Percentiles rank a stretch among this genome's conserved stretches.
Evolutionary conservation across 2,797 vertebrate species (phyloP).

Genomic region (Lagocephalus sceleratus): DNA sequence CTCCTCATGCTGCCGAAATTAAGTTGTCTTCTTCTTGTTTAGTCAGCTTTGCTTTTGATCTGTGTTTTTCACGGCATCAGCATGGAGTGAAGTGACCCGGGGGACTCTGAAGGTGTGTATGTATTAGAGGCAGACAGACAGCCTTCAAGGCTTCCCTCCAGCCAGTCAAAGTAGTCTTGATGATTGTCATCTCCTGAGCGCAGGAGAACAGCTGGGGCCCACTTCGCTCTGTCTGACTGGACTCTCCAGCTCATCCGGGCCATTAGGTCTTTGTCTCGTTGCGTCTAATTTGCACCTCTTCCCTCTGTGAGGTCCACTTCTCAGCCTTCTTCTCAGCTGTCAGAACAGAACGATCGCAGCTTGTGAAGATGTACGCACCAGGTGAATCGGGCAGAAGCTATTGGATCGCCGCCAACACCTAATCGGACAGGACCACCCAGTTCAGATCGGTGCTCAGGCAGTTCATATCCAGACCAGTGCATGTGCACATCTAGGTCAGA

Average conservation of each 20-base stretch:
- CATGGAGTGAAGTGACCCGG: slow-evolving; percentile 35
- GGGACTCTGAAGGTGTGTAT: slow-evolving; percentile 22
- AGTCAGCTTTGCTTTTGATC: slow-evolving; percentile 54
- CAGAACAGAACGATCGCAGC: slow-evolving; percentile 32
- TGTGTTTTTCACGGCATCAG: slow-evolving; percentile 56
- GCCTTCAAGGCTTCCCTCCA: slow-evolving; percentile 35
- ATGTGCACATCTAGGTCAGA: slow-evolving; percentile 57
- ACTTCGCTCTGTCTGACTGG: slow-evolving; percentile 70
- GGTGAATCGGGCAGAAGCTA: slow-evolving; percentile 56
- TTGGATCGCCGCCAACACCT: slow-evolving; percentile 36
- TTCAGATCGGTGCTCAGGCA: slow-evolving; percentile 11
- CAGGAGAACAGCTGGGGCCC: slow-evolving; percentile 68
- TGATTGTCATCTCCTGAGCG: slow-evolving; percentile 64
- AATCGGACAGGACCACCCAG: slow-evolving; percentile 49
- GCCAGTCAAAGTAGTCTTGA: slow-evolving; percentile 45
- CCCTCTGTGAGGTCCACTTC: slow-evolving; percentile 36
- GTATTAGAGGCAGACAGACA: slow-evolving; percentile 10
- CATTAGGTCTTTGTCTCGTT: slow-evolving; percentile 57
- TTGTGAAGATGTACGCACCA: slow-evolving; percentile 39
- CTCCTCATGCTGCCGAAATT: slow-evolving; percentile 28
- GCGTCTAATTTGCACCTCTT: slow-evolving; percentile 48
- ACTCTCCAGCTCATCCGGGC: slow-evolving; percentile 26
- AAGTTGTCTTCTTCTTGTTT: slow-evolving; percentile 44
- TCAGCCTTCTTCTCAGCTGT: slow-evolving; percentile 30
- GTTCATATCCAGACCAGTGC: slow-evolving; percentile 24